Base-by-base conservation (phyloP, 2,113 vertebrate species). In the Balaeniceps rex region DNA sequence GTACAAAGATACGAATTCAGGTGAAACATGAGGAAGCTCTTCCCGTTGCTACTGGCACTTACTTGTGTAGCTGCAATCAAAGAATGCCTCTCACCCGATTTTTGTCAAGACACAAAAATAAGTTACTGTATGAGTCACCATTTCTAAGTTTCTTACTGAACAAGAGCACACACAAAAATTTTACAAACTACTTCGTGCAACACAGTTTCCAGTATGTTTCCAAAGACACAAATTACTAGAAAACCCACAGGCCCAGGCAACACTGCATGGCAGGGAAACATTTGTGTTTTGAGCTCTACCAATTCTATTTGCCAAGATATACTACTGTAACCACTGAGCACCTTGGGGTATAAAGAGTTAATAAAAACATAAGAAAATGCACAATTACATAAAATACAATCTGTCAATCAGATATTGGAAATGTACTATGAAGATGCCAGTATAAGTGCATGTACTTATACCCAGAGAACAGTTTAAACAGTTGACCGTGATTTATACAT, bases 381-480 rank as follows among this genome's bases (percentile, higher is more conserved):
- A 89, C 61, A 71, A 92, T 92, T 93, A 79, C 33, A 84, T 91
- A 68, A 94, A 95, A 79, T 22, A 88, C 34, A 79, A 90, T 77
- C 88, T 91, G 69, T 96, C 96, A 91, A 46, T 95, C 92, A 91
- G 75, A 29, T 86, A 88, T 42, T 95, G 81, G 90, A 96, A 95
- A 95, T 77, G 81, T 83, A 88, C 96, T 65, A 85, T 57, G 90
- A 94, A 93, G 88, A 86, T 91, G 91, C 55, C 77, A 76, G 49
- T 54, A 7, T 91, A 96, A 97, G 68, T 93, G 83, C 88, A 91
- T 49, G 72, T 90, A 93, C 93, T 96, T 92, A 88, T 61, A 88
- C 22, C 84, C 85, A 89, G 78, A 93, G 78, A 95, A 88, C 78
- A 88, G 75, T 95, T 96, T 72, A 94, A 92, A 88, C 26, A 88